These are phyloP conservation scores for Lepisosteus oculatus DNA, from an alignment of 2,113 vertebrate genomes.

Conservation along the genomic window DNA sequence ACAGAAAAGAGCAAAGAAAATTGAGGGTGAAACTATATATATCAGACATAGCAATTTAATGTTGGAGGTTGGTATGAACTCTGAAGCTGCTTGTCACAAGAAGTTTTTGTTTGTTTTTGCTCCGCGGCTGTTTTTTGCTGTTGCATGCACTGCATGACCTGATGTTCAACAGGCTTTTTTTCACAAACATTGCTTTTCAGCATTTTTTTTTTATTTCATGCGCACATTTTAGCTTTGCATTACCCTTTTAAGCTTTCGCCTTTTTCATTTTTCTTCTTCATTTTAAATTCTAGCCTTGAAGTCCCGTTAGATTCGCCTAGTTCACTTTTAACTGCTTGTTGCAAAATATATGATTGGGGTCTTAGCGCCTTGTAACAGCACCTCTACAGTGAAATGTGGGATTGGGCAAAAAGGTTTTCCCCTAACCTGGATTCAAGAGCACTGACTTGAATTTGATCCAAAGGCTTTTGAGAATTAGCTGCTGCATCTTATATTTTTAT, in stretches of 20 bases:
- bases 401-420: too few relatives aligned
- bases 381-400: neutral
- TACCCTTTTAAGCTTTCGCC: conserved; percentile 23
- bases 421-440: too few relatives aligned
- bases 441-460: too few relatives aligned
- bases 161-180: neutral
- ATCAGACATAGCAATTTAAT: conserved; percentile 99
- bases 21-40: conserved; percentile 99
- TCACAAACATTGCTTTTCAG: neutral
- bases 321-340: conserved; percentile 27
- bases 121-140: conserved; percentile 50
- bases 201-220: conserved; percentile 20
- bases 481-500: too few relatives aligned
- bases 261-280: conserved; percentile 26
- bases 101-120: conserved; percentile 51
- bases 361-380: neutral
- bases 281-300: conserved; percentile 15
- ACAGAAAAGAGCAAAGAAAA: conserved; percentile 98
- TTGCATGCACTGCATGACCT: conserved; percentile 30
- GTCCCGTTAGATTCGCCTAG: conserved; percentile 12
- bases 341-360: conserved; percentile 72
- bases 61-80: conserved; percentile 99
- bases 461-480: too few relatives aligned
- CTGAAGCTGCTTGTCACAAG: conserved; percentile 46
- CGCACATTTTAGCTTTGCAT: neutral